phyloP scores from a whole-genome alignment of 2,797 vertebrate species.

The Eupleurogrammus muticus region DNA sequence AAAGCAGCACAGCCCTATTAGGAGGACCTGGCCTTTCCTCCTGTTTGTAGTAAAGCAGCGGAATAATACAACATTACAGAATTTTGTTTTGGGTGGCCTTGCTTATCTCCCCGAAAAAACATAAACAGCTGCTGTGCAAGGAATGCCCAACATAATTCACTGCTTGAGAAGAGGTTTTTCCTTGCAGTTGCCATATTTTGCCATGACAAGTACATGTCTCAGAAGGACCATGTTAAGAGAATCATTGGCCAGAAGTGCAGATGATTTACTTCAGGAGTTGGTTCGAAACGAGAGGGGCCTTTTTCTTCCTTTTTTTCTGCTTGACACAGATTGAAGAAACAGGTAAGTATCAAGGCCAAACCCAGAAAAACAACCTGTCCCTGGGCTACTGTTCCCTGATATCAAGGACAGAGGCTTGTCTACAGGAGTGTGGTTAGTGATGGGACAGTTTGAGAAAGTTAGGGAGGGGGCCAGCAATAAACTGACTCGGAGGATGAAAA shows the following conservation, averaged over 20 bases:
- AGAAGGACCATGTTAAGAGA: conserved; percentile 66
- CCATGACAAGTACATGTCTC: conserved; percentile 76
- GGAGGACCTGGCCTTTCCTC: conserved; percentile 65
- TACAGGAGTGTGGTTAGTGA: conserved; percentile 27
- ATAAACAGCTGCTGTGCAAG: conserved; percentile 75
- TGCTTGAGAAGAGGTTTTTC: conserved; percentile 71
- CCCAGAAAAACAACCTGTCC: conserved; percentile 54
- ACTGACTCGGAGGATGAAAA: conserved; percentile 43
- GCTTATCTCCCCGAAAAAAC: conserved; percentile 72
- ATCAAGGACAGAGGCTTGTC: conserved; percentile 64
- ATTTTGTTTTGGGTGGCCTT: conserved; percentile 86
- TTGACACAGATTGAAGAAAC: conserved; percentile 76
- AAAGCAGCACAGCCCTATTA: conserved; percentile 70
- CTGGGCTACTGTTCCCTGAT: conserved; percentile 57
- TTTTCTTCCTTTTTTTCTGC: conserved; percentile 73
- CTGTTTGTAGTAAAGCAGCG: conserved; percentile 80
- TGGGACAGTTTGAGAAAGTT: conserved; percentile 47
- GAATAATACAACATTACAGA: conserved; percentile 82
- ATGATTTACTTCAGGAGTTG: conserved; percentile 73
- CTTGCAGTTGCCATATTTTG: conserved; percentile 70
- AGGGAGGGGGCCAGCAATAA: conserved; percentile 39
- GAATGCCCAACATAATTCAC: conserved; percentile 78
- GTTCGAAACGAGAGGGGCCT: conserved; percentile 66
- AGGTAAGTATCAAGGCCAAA: conserved; percentile 74
- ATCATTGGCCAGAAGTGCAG: conserved; percentile 54